phyloP scores from a whole-genome alignment of 2,113 vertebrate species.

The Microtus pennsylvanicus region DNA sequence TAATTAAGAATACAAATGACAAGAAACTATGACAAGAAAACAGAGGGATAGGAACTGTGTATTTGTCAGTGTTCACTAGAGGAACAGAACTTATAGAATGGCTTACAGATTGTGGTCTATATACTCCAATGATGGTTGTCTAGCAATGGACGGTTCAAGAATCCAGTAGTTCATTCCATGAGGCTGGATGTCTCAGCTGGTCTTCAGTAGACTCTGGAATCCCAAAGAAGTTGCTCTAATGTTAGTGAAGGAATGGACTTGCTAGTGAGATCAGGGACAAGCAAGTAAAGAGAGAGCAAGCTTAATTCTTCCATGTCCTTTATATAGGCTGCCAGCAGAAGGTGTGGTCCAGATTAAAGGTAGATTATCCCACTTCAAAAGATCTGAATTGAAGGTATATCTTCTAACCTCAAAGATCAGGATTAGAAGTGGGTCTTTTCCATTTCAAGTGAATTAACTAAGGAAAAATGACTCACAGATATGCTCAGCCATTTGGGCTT shows the following conservation, averaged over 20 bases:
- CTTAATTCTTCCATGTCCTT: too few relatives aligned
- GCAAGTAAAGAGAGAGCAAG: not conserved
- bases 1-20: not conserved
- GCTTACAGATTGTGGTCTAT: too few relatives aligned
- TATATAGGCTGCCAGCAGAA: too few relatives aligned
- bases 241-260: not conserved
- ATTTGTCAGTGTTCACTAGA: too few relatives aligned
- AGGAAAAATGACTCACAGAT: not conserved
- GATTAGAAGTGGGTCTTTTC: not conserved
- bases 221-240: not conserved
- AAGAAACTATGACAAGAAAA: not conserved
- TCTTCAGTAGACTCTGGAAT: not conserved
- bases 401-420: not conserved
- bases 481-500: not conserved
- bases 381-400: too few relatives aligned
- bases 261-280: not conserved
- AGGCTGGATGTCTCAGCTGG: not conserved
- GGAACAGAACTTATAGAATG: too few relatives aligned
- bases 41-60: not conserved
- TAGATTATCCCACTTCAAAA: too few relatives aligned
- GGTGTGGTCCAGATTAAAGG: too few relatives aligned
- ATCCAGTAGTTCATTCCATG: too few relatives aligned
- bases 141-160: too few relatives aligned
- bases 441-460: not conserved
- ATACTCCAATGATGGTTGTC: too few relatives aligned